phyloP scores from a whole-genome alignment of 2,797 vertebrate genomes.

The Pterois miles region DNA sequence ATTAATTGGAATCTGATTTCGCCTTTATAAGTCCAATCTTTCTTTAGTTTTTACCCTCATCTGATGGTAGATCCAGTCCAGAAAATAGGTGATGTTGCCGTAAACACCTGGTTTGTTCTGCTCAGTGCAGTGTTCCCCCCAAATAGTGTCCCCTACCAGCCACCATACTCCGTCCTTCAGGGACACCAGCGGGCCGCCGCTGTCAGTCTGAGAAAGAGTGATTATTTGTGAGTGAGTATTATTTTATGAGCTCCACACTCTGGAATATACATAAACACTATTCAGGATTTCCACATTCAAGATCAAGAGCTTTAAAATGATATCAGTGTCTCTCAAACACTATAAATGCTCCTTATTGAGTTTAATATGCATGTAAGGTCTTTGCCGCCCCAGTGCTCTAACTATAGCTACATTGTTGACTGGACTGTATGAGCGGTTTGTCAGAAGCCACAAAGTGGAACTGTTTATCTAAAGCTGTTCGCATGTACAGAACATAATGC shows the following conservation, averaged over 20 bases:
- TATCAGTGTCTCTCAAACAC: background rate
- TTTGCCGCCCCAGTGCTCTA: slow-evolving; percentile 2
- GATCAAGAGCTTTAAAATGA: background rate
- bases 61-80: slow-evolving; percentile 88
- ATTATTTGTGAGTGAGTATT: no score
- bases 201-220: slow-evolving; percentile 82
- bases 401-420: slow-evolving; percentile 16
- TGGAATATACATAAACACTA: background rate
- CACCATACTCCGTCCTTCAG: slow-evolving; percentile 84
- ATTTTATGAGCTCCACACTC: background rate
- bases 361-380: background rate
- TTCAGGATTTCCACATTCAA: background rate
- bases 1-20: background rate
- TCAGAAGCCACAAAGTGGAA: slow-evolving; percentile 15
- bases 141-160: slow-evolving; percentile 87
- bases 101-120: slow-evolving; percentile 85
- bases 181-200: slow-evolving; percentile 86
- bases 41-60: slow-evolving; percentile 84
- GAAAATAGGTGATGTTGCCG: slow-evolving; percentile 82
- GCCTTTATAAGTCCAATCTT: background rate
- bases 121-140: slow-evolving; percentile 82
- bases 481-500: slow-evolving; percentile 34
- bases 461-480: slow-evolving; percentile 30
- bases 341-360: background rate
- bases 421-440: slow-evolving; percentile 20